A percentile compares a stretch with the other conserved stretches of the same genome.
Conservation (phyloP, 2,113 vertebrate species). For the Silurus asotus region DNA sequence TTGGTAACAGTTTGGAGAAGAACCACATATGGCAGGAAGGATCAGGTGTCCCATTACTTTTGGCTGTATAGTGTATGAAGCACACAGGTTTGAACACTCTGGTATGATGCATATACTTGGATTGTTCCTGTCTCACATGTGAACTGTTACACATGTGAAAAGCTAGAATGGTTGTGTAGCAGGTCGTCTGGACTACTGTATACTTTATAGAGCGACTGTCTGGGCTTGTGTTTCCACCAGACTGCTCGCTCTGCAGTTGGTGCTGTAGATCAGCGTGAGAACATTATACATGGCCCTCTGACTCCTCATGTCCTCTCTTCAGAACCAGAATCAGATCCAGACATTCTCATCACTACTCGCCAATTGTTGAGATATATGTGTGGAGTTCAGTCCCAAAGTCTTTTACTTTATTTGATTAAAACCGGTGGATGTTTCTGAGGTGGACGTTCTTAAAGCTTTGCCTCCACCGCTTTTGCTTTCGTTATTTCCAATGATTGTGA, state of each 20-base stretch:
- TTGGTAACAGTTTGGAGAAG: no score
- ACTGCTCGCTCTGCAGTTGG: slow-evolving; percentile 46
- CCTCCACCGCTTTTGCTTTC: not conserved
- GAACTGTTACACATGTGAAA: no score
- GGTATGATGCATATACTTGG: not conserved
- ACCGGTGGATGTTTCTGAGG: no score
- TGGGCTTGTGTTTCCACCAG: slow-evolving; percentile 40
- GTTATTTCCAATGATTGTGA: not conserved
- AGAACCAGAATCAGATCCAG: not conserved
- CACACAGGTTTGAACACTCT: not conserved
- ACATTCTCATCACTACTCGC: not conserved
- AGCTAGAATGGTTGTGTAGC: slow-evolving; percentile 2
- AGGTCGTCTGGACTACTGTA: slow-evolving; percentile 28
- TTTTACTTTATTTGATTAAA: no score
- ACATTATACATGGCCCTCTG: not conserved
- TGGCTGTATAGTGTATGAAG: no score
- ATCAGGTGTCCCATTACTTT: no score
- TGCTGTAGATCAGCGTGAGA: not conserved
- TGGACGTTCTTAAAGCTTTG: no score
- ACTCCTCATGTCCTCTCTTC: not conserved
- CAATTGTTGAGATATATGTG: not conserved
- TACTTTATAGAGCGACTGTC: not conserved
- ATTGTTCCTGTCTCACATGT: not conserved
- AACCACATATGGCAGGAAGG: no score
- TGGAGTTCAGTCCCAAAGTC: not conserved